Evolutionary conservation across 2,888 invertebrate species (phyloP).

Genomic region (Eubasilissa splendida): DNA sequence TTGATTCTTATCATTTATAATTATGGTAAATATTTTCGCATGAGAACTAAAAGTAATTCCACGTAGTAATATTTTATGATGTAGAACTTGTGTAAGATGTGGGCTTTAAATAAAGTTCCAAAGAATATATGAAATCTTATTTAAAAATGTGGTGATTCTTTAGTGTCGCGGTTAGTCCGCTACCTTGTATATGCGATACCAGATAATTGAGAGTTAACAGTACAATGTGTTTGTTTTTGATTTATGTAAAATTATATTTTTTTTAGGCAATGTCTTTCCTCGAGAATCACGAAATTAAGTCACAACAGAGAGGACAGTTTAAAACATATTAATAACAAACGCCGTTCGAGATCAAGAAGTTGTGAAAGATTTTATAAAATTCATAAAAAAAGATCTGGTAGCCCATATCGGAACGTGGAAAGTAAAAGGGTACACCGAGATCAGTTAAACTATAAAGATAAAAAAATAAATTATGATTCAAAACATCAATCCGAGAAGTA

Average conservation of each 20-base stretch:
- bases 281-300: neutral
- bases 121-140: too few relatives aligned
- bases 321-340: neutral
- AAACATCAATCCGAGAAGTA: neutral
- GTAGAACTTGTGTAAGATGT: too few relatives aligned
- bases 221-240: neutral
- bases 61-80: too few relatives aligned
- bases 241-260: neutral
- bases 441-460: conserved; percentile 8
- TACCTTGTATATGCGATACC: too few relatives aligned
- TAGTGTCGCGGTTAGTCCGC: too few relatives aligned
- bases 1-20: too few relatives aligned
- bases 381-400: conserved; percentile 1
- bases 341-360: conserved; percentile 19
- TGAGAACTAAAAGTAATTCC: too few relatives aligned
- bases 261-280: conserved; percentile 7
- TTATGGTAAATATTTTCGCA: too few relatives aligned
- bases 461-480: neutral
- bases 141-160: too few relatives aligned
- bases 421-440: neutral
- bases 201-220: too few relatives aligned
- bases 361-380: neutral
- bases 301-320: neutral
- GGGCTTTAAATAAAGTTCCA: too few relatives aligned
- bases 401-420: conserved; percentile 11